A percentile compares a stretch with the other conserved stretches of the same genome.
phyloP scores from a whole-genome alignment of 2,888 invertebrate species.

The Scaptomyza tumidula region DNA sequence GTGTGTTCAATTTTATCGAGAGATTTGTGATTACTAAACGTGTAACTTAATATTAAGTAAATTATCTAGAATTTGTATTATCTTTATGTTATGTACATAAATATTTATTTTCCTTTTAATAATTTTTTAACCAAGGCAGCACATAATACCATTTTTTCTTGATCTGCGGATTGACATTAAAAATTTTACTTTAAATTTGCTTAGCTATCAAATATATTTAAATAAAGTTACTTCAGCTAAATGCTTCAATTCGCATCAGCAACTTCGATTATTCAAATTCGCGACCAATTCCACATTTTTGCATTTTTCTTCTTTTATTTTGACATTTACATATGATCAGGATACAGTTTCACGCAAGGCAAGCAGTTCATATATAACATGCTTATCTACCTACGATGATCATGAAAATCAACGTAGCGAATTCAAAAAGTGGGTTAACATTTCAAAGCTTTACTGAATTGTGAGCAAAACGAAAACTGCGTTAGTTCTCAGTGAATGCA shows the following conservation, averaged over 20 bases:
- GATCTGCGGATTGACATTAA: background rate
- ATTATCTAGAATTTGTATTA: no score
- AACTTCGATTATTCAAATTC: background rate
- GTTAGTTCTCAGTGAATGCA: slow-evolving; percentile 1
- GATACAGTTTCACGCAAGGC: background rate
- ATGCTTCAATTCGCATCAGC: background rate
- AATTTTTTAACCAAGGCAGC: no score
- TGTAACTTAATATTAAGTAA: no score
- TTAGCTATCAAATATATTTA: no score
- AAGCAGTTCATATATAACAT: background rate
- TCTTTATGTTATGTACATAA: no score
- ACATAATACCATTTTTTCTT: no score
- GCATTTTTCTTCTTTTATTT: background rate
- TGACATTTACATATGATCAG: background rate
- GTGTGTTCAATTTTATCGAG: background rate
- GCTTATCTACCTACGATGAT: background rate
- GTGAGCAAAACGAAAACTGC: background rate
- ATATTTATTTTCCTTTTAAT: no score
- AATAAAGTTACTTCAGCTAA: no score
- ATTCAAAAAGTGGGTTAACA: background rate
- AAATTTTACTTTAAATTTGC: no score
- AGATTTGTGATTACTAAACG: background rate
- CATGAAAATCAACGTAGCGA: background rate
- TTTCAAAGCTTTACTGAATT: background rate
- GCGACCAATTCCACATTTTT: no score